Conservation (phyloP, 1,140 invertebrate species). For the Zaprionus davidi region DNA sequence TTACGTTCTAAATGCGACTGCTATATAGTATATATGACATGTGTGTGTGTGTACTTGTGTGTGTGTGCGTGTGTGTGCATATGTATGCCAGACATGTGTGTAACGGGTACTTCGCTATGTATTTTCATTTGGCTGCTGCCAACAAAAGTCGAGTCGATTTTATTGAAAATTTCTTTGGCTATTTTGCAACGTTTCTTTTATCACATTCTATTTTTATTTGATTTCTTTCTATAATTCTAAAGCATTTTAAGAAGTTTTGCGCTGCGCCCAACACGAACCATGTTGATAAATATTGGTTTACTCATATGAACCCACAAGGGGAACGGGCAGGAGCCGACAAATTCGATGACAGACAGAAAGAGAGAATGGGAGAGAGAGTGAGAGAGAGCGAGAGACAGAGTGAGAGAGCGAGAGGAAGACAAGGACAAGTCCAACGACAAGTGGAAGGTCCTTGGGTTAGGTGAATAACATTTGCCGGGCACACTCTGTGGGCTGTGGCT, state of each 20-base stretch:
- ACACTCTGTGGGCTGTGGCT: conserved; percentile 10
- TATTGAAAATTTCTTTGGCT: conserved; percentile 57
- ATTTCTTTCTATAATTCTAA: conserved; percentile 74
- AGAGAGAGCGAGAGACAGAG: not conserved
- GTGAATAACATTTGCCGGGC: conserved; percentile 11
- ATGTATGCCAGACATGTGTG: conserved; percentile 31
- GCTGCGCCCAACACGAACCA: conserved; percentile 70
- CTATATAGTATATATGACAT: conserved; percentile 44
- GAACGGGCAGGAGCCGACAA: not conserved
- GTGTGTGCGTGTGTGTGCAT: too few species aligned
- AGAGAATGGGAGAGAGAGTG: not conserved
- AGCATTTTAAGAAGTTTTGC: conserved; percentile 77
- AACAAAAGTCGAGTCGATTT: conserved; percentile 72
- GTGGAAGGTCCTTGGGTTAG: conserved; percentile 25
- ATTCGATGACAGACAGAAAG: not conserved
- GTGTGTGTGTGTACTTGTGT: conserved; percentile 29
- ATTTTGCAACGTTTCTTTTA: conserved; percentile 59
- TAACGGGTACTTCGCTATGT: conserved; percentile 32
- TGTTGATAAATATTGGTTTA: conserved; percentile 80
- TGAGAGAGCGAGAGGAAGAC: not conserved
- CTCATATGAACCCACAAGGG: conserved; percentile 28
- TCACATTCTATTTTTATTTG: conserved; percentile 68
- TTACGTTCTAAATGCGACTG: conserved; percentile 67
- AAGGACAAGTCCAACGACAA: conserved; percentile 47
- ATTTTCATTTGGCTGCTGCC: conserved; percentile 73